Evolutionary conservation across 1,140 invertebrate genomes (phyloP).

Genomic region (Papilio glaucus): DNA sequence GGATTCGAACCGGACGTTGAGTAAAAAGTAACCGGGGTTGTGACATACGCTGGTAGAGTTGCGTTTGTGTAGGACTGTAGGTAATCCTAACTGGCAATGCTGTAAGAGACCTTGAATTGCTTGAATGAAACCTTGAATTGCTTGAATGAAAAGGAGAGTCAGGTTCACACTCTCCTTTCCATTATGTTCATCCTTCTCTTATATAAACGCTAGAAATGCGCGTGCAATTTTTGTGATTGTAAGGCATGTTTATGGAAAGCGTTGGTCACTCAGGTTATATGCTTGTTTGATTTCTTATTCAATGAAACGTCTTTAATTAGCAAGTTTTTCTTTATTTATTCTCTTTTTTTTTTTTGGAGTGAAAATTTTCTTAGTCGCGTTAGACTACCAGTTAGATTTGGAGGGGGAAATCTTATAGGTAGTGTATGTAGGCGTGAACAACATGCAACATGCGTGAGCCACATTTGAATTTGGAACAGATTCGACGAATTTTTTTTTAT

Average conservation of each 20-base stretch:
- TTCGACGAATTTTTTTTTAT: no score
- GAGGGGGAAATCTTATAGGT: no score
- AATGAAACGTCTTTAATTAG: no score
- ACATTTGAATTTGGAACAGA: no score
- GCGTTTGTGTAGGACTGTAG: neutral
- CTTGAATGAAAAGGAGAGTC: no score
- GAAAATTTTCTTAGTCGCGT: no score
- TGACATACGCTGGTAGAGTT: conserved; percentile 46
- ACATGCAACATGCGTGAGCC: no score
- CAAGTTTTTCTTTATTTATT: no score
- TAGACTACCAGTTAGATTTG: no score
- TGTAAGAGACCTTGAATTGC: neutral
- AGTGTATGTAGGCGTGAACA: no score
- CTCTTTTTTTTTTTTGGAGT: no score
- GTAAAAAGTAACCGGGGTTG: conserved; percentile 51
- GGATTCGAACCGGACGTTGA: conserved; percentile 53
- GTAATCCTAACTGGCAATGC: conserved; percentile 14
- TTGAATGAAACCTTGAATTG: no score
- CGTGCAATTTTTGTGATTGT: neutral
- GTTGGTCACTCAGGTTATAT: neutral
- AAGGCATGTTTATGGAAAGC: neutral
- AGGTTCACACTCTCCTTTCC: neutral
- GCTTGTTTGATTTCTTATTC: neutral
- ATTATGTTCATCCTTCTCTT: neutral
- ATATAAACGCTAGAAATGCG: neutral